Conservation (phyloP, 2,888 invertebrate species). For the Sipunculus nudus region DNA sequence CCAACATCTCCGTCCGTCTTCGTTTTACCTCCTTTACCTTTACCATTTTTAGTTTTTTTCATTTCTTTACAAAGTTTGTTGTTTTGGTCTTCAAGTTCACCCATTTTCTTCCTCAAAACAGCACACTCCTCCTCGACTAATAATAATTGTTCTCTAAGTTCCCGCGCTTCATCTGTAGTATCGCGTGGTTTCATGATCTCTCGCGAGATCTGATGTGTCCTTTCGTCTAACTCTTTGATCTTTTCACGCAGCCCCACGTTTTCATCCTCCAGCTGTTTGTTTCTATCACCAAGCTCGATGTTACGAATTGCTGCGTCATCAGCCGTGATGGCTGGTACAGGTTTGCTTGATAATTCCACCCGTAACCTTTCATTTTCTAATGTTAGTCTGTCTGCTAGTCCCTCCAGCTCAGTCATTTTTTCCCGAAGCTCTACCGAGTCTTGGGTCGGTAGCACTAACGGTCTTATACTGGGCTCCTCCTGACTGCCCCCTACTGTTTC, state of each 20-base stretch:
- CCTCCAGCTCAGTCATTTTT: constrained; percentile 72
- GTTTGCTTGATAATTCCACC: constrained; percentile 63
- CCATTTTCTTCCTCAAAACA: constrained; percentile 73
- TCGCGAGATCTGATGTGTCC: constrained; percentile 38
- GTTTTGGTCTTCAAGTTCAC: constrained; percentile 72
- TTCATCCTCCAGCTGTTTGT: constrained; percentile 72
- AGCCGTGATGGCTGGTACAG: constrained; percentile 20
- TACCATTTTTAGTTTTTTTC: no score
- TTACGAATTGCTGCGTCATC: constrained; percentile 59
- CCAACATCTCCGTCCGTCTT: no score
- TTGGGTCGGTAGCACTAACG: no score
- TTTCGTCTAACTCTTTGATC: constrained; percentile 39
- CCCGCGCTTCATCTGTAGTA: constrained; percentile 53
- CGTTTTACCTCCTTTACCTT: no score
- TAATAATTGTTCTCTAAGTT: constrained; percentile 78
- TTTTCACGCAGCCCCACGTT: constrained; percentile 42
- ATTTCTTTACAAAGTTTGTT: constrained; percentile 36
- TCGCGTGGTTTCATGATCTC: constrained; percentile 11
- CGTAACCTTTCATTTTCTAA: constrained; percentile 80
- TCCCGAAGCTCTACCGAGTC: no score
- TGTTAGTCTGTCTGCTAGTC: constrained; percentile 79
- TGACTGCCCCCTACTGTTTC: no score
- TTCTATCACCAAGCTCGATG: constrained; percentile 72
- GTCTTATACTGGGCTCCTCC: no score
- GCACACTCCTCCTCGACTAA: constrained; percentile 81